Base-by-base conservation (phyloP, 2,113 vertebrate genomes). In the Origma solitaria region DNA sequence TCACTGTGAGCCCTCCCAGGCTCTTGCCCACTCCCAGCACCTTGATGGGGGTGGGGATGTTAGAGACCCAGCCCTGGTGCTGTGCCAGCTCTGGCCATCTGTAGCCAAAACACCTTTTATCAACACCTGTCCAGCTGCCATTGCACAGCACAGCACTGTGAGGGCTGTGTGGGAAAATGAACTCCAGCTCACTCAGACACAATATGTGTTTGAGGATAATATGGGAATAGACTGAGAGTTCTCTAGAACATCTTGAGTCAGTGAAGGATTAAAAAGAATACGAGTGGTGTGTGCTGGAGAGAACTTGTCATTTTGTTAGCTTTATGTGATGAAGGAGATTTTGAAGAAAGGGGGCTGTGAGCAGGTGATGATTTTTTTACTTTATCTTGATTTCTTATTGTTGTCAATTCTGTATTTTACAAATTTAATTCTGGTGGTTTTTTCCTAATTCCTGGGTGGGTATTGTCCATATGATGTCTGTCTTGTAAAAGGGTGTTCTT, bases 1-100 rank as follows among this genome's bases (percentile, higher is more conserved):
- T 24, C 0, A 2, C 0, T 20, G 10, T 30, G 35, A 20, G 15
- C 5, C 9, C 35, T 85, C 10, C 30, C 42, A 49, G 30, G 50
- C 11, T 35, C 35, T 40, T 75, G 6, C 15, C 30, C 60, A 30
- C 19, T 49, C 24, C 42, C 70, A 65, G 20, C 42, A 30, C 42
- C 10, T 24, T 30, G 50, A 18, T 56, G 30, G 23, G 12, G 3
- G 2, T 47, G 42, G 10, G 60, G 56, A 20, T 40, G 60, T n/a
- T 8, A 30, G 15, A 33, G 57, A n/a, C 5, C n/a, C 11, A 47
- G n/a, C 15, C 15, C 30, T 65, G 42, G 23, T n/a, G 30, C n/a
- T 56, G 40, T 56, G 23, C 30, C 42, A n/a, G 79, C 28, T 7
- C 44, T 28, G 11, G 30, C 49, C 44, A 28, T 15, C 64, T 49